These are phyloP conservation scores for Heterodera schachtii DNA, from an alignment of 1,140 invertebrate species.

Conservation along the genomic window DNA sequence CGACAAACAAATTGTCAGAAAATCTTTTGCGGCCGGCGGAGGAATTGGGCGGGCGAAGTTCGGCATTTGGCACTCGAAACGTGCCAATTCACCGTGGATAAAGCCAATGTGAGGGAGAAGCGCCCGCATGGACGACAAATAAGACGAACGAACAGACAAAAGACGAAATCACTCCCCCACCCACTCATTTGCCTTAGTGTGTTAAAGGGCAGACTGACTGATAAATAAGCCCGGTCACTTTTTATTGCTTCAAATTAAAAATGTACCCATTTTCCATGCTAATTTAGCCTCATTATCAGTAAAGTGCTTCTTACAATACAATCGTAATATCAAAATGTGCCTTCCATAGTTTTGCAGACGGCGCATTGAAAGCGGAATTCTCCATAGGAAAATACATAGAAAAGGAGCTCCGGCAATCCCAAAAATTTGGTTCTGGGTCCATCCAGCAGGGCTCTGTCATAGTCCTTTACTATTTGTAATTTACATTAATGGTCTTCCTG, in stretches of 20 bases:
- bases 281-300: neutral
- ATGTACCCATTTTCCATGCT: conserved; percentile 1
- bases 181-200: neutral
- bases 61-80: conserved; percentile 29
- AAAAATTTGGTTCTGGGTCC: no score
- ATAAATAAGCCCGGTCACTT: neutral
- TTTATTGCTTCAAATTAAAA: conserved; percentile 1
- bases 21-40: conserved; percentile 35
- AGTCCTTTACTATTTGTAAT: no score
- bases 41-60: conserved; percentile 34
- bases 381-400: no score
- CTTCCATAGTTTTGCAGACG: no score
- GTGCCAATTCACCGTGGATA: conserved; percentile 31
- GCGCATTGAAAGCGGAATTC: no score
- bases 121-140: neutral
- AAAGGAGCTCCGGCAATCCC: no score
- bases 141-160: neutral
- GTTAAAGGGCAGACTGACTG: no score
- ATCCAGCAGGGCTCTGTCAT: no score
- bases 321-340: no score
- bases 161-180: conserved; percentile 9
- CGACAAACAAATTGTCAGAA: neutral
- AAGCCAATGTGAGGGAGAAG: neutral
- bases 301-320: no score
- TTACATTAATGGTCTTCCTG: no score